Conservation (phyloP, 1,140 invertebrate species). For the Reticulitermes speratus region DNA sequence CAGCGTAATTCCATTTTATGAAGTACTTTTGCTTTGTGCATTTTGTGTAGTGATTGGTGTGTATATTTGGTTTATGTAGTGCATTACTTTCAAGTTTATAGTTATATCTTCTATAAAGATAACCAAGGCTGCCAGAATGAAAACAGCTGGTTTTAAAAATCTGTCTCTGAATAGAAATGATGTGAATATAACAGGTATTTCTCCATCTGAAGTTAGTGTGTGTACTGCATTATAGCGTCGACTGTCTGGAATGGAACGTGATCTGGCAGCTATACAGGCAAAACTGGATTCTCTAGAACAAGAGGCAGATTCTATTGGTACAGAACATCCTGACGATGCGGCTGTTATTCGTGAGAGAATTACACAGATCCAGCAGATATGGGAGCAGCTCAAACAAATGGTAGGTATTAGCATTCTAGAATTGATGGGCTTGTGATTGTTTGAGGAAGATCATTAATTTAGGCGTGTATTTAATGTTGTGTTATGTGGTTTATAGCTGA, state of each 20-base stretch:
- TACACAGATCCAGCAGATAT: slow-evolving; percentile 85
- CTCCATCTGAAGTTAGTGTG: not conserved
- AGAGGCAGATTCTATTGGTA: slow-evolving; percentile 88
- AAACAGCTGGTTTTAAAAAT: not conserved
- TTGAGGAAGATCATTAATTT: too few relatives aligned
- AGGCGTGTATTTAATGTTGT: too few relatives aligned
- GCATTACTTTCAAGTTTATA: too few relatives aligned
- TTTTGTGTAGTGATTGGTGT: too few relatives aligned
- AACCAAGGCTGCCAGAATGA: too few relatives aligned
- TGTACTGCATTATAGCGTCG: slow-evolving; percentile 58
- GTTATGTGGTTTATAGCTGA: slow-evolving; percentile 59
- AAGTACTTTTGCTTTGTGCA: too few relatives aligned
- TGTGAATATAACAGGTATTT: not conserved
- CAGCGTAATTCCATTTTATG: too few relatives aligned
- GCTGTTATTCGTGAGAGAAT: slow-evolving; percentile 88
- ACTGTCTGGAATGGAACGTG: slow-evolving; percentile 96
- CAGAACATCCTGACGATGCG: slow-evolving; percentile 95
- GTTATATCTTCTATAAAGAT: too few relatives aligned
- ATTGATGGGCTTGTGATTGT: too few relatives aligned
- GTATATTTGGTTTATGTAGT: too few relatives aligned
- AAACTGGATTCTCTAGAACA: slow-evolving; percentile 90
- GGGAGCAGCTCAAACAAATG: slow-evolving; percentile 97
- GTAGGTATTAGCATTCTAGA: slow-evolving; percentile 46
- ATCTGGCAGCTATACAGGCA: slow-evolving; percentile 96
- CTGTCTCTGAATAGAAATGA: not conserved